phyloP scores from a whole-genome alignment of 1,140 invertebrate species.

The Atopsyche davidsoni region DNA sequence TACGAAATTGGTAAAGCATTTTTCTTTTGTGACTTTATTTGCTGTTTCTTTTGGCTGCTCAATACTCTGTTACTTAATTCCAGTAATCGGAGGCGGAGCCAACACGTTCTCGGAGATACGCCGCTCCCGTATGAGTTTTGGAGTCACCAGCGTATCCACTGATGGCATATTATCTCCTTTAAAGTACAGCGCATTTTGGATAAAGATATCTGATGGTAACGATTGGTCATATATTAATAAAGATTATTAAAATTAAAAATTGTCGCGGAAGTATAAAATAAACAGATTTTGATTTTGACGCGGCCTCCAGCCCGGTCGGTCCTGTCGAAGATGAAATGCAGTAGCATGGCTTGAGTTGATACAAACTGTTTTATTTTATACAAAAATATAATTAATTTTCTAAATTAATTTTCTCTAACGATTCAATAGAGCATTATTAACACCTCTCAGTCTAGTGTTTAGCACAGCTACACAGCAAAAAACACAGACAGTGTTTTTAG shows the following conservation, averaged over 20 bases:
- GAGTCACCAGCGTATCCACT: slow-evolving; percentile 43
- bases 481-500: too few species aligned
- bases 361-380: too few species aligned
- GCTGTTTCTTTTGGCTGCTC: not conserved
- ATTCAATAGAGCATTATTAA: too few species aligned
- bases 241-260: slow-evolving; percentile 1
- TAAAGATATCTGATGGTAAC: slow-evolving; percentile 46
- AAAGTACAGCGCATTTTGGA: slow-evolving; percentile 52
- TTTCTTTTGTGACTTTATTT: slow-evolving; percentile 6
- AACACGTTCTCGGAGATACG: slow-evolving; percentile 56
- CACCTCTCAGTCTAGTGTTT: too few species aligned
- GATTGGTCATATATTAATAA: not conserved
- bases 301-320: too few species aligned
- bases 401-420: too few species aligned
- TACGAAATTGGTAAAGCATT: slow-evolving; percentile 52
- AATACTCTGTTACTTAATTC: slow-evolving; percentile 19
- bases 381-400: too few species aligned
- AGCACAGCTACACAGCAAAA: too few species aligned
- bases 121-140: slow-evolving; percentile 44
- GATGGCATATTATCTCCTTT: slow-evolving; percentile 45
- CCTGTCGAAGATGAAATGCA: too few species aligned
- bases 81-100: slow-evolving; percentile 54
- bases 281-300: slow-evolving; percentile 4
- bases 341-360: too few species aligned
- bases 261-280: not conserved